These are phyloP conservation scores for Pelobates cultripes DNA, from an alignment of 2,797 vertebrate species.

Conservation along the genomic window DNA sequence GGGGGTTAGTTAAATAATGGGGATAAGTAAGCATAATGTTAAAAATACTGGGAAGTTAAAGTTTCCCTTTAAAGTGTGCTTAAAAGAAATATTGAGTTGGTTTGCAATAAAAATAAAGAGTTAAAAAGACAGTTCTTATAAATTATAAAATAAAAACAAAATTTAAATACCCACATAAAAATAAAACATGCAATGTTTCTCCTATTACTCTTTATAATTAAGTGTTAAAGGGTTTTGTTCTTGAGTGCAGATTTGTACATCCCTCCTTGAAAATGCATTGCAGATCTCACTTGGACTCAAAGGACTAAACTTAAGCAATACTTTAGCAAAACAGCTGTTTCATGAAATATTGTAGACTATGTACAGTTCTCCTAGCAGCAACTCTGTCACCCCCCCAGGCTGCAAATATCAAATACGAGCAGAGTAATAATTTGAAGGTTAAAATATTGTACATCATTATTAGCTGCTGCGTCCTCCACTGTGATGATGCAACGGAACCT, in stretches of 20 bases:
- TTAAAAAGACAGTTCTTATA: no score
- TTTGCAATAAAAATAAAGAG: no score
- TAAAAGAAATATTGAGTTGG: no score
- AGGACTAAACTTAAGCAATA: not conserved
- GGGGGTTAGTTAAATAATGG: no score
- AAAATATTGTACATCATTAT: constrained; percentile 51
- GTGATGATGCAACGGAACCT: constrained; percentile 35
- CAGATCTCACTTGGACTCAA: not conserved
- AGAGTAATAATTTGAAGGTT: constrained; percentile 51
- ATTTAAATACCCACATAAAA: no score
- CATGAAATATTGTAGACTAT: not conserved
- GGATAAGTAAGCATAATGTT: no score
- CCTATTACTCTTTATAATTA: no score
- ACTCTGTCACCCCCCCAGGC: not conserved
- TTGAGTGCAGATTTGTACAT: not conserved
- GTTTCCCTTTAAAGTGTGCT: no score
- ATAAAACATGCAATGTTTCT: no score
- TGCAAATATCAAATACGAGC: constrained; percentile 30
- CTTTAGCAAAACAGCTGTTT: constrained; percentile 16
- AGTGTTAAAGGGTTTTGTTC: not conserved
- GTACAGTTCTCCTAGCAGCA: constrained; percentile 2
- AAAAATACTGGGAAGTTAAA: no score
- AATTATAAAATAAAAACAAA: no score
- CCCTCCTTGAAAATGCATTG: not conserved
- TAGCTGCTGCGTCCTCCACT: constrained; percentile 45